These are phyloP conservation scores for Gnathonemus longibarbis DNA, from an alignment of 2,113 vertebrate genomes.

Conservation along the genomic window DNA sequence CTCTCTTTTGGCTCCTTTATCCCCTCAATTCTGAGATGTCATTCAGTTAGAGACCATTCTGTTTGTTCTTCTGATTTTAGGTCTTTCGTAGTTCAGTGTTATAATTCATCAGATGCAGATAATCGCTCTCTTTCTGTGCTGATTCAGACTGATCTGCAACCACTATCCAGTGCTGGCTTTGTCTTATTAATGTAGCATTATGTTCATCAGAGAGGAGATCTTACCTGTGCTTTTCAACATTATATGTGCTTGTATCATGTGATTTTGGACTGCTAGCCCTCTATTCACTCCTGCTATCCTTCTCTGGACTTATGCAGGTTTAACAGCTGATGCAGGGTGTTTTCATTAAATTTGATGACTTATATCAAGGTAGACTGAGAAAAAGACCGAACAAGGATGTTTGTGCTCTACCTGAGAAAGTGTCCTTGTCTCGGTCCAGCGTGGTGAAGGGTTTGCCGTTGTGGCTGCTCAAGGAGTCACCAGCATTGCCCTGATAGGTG, in stretches of 20 bases:
- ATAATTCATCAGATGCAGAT: neutral
- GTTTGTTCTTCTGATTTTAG: neutral
- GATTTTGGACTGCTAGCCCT: neutral
- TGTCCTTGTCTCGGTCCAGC: constrained; percentile 87
- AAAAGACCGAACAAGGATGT: neutral
- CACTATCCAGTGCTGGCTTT: neutral
- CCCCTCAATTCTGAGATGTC: neutral
- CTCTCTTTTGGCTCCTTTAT: neutral
- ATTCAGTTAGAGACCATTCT: neutral
- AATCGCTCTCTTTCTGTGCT: neutral
- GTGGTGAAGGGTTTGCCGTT: constrained; percentile 97
- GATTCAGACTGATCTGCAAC: neutral
- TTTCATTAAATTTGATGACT: neutral
- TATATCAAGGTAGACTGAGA: neutral
- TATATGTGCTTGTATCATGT: neutral
- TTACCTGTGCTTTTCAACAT: neutral
- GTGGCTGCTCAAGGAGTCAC: constrained; percentile 89
- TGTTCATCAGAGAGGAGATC: neutral
- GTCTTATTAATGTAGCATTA: neutral
- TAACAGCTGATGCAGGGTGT: neutral
- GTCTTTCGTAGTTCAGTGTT: neutral
- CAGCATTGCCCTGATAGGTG: constrained; percentile 91
- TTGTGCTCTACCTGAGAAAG: constrained; percentile 73
- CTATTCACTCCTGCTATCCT: neutral
- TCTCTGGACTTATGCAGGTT: neutral